Evolutionary conservation across 2,888 invertebrate genomes (phyloP), one percentile per base, ranked within the genome.

Genomic region (Noctua comes): DNA sequence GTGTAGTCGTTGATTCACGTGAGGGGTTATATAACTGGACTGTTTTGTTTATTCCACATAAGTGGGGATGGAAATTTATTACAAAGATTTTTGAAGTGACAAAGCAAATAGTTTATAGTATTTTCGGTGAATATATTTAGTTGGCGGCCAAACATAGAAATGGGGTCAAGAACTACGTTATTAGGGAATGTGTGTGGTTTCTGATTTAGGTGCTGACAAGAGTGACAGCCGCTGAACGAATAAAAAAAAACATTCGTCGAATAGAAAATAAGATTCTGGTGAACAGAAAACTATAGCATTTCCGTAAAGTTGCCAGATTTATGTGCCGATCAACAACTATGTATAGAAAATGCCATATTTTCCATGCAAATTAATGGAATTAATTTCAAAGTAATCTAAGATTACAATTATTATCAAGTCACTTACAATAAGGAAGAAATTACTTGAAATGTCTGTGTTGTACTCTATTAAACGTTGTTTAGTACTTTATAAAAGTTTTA

Each of bases 81-180:
- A 69, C 46, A 79, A 79, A 77, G 71, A 75, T 77, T 81, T 77
- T 75, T 70, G 54, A 66, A 79, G 75, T 72, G 77, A 80, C 86
- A 84, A 83, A 79, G 62, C 79, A 81, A 84, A 87, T 83, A 77
- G 73, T 83, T 83, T 83, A 76, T 80, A 84, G 73, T 82, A 88
- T 88, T 83, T 88, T 84, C 71, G 82, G 48, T 54, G 72, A 85
- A 89, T 88, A 89, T 89, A 88, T 90, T 89, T 91, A 89, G 89
- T 78, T 82, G 78, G 86, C 90, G 90, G 91, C 82, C 88, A 88
- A 84, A 84, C 76, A 77, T 80, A 86, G 79, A 90, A 85, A 89
- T 88, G 77, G 81, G 90, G 90, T 88, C 90, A 91, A 78, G 88
- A 85, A 88, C 87, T 86, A 85, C 88, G 90, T 86, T 89, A 91